These are phyloP conservation scores for Hemaris fuciformis DNA, from an alignment of 2,888 invertebrate genomes.

Conservation along the genomic window DNA sequence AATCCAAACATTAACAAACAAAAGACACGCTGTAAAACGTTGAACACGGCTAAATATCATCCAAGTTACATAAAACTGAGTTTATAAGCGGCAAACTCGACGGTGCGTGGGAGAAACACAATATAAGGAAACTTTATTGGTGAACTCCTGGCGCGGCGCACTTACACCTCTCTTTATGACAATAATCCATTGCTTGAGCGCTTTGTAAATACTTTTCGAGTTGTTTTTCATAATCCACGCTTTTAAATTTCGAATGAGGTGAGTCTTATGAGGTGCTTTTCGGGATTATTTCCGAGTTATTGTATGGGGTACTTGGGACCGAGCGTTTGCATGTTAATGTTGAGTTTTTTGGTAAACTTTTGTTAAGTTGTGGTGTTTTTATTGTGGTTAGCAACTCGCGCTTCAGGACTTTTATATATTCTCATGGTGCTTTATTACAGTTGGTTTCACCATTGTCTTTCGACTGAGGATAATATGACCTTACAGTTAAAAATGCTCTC, in stretches of 20 bases:
- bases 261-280: conserved; percentile 22
- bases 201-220: conserved; percentile 51
- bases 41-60: conserved; percentile 9
- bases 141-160: conserved; percentile 41
- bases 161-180: conserved; percentile 61
- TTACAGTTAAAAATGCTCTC: too few species aligned
- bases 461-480: too few species aligned
- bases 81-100: conserved; percentile 34
- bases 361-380: background rate
- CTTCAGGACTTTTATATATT: too few species aligned
- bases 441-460: too few species aligned
- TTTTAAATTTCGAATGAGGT: conserved; percentile 24
- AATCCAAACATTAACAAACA: conserved; percentile 2
- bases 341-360: background rate
- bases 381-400: too few species aligned
- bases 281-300: background rate
- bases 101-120: conserved; percentile 56
- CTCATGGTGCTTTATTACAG: too few species aligned
- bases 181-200: conserved; percentile 66
- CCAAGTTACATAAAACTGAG: conserved; percentile 28
- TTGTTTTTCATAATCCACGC: conserved; percentile 42
- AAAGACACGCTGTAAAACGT: conserved; percentile 2
- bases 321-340: background rate
- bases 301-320: background rate
- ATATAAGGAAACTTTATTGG: conserved; percentile 65